phyloP scores from a whole-genome alignment of 2,797 vertebrate species.

The Anabacerthia variegaticeps region DNA sequence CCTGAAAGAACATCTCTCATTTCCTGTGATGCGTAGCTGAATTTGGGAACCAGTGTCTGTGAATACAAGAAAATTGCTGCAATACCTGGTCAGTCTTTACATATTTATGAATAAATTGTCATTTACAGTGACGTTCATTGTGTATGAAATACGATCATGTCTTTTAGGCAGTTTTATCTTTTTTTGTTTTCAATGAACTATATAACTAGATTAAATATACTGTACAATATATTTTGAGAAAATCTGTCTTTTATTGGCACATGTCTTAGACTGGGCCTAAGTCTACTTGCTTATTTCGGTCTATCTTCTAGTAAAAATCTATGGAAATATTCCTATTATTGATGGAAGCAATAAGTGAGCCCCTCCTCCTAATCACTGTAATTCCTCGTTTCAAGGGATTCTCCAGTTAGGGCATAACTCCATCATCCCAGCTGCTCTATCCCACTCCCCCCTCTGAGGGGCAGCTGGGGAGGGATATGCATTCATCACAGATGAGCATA shows the following conservation, averaged over 20 bases:
- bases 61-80: constrained; percentile 12
- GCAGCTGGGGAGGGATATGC: accelerated
- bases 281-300: background rate
- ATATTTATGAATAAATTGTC: background rate
- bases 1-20: constrained; percentile 29
- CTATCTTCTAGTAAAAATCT: background rate
- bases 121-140: background rate
- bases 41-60: constrained; percentile 17
- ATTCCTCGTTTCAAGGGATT: background rate
- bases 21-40: constrained; percentile 43
- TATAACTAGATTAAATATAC: background rate
- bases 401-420: background rate
- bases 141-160: background rate
- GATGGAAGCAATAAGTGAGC: background rate
- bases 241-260: background rate
- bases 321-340: background rate
- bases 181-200: background rate
- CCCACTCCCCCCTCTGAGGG: background rate
- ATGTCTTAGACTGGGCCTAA: background rate
- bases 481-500: accelerated
- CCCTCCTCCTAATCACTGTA: background rate
- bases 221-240: background rate
- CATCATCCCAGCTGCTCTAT: background rate
- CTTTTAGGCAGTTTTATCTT: background rate
- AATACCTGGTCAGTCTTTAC: background rate